Evolutionary conservation across 2,888 invertebrate species (phyloP).

Genomic region (Cephus runcator): DNA sequence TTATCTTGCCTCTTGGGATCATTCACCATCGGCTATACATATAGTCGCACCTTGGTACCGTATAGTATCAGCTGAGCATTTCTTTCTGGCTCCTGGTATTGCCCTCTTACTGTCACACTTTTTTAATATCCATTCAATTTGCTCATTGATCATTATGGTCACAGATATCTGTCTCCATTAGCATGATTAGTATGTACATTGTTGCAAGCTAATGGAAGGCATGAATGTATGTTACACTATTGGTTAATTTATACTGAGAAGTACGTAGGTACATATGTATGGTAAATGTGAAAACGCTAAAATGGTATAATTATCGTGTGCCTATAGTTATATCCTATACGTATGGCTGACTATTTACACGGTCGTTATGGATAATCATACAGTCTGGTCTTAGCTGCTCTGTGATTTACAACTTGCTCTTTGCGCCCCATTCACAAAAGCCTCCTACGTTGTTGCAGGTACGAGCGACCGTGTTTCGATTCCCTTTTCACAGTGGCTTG

Average conservation of each 20-base stretch:
- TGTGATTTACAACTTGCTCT: not conserved
- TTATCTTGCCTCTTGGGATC: conserved; percentile 29
- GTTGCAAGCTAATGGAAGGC: not conserved
- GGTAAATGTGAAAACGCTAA: not conserved
- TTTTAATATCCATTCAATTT: not conserved
- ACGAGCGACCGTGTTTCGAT: not conserved
- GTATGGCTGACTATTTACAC: not conserved
- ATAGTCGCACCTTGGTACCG: not conserved
- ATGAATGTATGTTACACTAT: not conserved
- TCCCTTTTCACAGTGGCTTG: not conserved
- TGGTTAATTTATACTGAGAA: not conserved
- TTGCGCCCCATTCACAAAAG: not conserved
- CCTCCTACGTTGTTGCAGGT: not conserved
- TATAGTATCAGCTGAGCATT: not conserved
- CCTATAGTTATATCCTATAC: not conserved
- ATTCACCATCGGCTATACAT: not conserved
- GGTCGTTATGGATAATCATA: not conserved
- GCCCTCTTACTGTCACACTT: not conserved
- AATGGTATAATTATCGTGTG: not conserved
- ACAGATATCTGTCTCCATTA: not conserved
- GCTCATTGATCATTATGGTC: not conserved
- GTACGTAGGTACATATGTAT: not conserved
- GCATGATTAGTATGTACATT: not conserved
- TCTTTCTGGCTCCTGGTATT: not conserved
- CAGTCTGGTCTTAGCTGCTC: not conserved